These are phyloP conservation scores for Temnothorax ravouxi DNA, from an alignment of 2,888 invertebrate species.

Conservation along the genomic window DNA sequence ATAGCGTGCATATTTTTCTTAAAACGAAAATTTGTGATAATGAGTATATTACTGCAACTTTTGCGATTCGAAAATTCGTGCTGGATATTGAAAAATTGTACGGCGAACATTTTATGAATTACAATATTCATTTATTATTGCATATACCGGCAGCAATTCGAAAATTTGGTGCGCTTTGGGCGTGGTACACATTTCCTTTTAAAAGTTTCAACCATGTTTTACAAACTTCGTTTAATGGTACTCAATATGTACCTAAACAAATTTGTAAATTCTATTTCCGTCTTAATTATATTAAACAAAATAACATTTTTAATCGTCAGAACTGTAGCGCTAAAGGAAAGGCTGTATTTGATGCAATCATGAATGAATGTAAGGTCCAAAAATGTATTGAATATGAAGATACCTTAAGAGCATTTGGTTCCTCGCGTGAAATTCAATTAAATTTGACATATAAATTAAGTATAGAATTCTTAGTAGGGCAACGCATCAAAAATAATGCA, in stretches of 20 bases:
- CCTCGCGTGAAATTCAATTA: background rate
- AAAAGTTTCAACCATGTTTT: background rate
- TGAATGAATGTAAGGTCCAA: background rate
- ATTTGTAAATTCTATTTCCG: background rate
- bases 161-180: slow-evolving; percentile 4
- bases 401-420: background rate
- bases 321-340: background rate
- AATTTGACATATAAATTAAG: background rate
- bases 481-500: background rate
- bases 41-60: background rate
- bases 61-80: slow-evolving; percentile 8
- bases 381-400: background rate
- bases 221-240: background rate
- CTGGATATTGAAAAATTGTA: slow-evolving; percentile 10
- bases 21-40: background rate
- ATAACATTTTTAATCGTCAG: background rate
- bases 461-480: background rate
- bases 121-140: background rate
- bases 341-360: background rate
- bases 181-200: background rate
- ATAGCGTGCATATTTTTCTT: background rate
- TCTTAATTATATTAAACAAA: background rate
- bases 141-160: background rate
- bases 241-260: slow-evolving; percentile 3
- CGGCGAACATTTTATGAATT: background rate